Conservation (phyloP, 2,113 vertebrate species). For the Lasiurus cinereus region DNA sequence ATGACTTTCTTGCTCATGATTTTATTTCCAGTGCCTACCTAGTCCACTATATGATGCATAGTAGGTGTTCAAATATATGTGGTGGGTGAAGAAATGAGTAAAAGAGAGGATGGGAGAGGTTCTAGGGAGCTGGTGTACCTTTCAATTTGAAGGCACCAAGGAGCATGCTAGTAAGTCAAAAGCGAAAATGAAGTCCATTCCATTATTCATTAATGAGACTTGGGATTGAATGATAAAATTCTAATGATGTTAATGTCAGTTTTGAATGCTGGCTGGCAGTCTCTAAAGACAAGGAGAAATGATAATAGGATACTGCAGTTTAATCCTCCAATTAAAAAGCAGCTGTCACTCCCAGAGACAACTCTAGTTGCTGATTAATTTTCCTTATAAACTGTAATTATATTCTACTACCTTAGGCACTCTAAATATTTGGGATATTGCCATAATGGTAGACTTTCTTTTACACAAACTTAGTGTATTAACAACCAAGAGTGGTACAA, state of each 20-base stretch:
- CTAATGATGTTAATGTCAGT: constrained; percentile 73
- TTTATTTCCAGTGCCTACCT: background rate
- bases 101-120: background rate
- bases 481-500: constrained; percentile 44
- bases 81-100: background rate
- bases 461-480: constrained; percentile 46
- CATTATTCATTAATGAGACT: constrained; percentile 76
- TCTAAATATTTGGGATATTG: background rate
- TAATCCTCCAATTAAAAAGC: constrained; percentile 73
- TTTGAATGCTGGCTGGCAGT: constrained; percentile 68
- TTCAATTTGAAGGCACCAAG: constrained; percentile 58
- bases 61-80: background rate
- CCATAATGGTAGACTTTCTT: background rate
- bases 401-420: constrained; percentile 45
- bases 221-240: constrained; percentile 75
- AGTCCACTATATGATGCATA: background rate
- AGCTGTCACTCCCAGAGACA: constrained; percentile 60
- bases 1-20: background rate
- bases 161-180: constrained; percentile 52
- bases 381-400: constrained; percentile 61
- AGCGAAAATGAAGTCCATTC: constrained; percentile 67
- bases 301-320: constrained; percentile 61
- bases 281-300: constrained; percentile 73
- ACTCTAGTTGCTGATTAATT: constrained; percentile 70
- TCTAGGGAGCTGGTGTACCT: constrained; percentile 14